Evolutionary conservation across 53 echinoderm and acorn worm genomes (phyloP).

Genomic region (Henricia sp.): DNA sequence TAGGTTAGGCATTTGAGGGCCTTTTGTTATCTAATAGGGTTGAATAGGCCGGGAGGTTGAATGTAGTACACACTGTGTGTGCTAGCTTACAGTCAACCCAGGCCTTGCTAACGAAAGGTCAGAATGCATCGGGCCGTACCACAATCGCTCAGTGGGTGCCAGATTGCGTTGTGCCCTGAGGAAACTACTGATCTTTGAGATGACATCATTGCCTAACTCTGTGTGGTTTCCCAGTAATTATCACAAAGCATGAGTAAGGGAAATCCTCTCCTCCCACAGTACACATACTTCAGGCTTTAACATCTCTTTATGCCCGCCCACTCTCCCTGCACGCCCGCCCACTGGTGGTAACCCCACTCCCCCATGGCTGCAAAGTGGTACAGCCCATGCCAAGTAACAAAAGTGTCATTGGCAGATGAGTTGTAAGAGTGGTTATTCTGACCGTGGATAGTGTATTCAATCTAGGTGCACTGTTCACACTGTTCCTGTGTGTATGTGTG

Average conservation of each 20-base stretch:
- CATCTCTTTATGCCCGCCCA: slow-evolving; percentile 67
- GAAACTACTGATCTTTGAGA: neutral
- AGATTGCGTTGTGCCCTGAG: neutral
- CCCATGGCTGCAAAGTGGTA: slow-evolving; percentile 46
- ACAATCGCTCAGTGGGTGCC: neutral
- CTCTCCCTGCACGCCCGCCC: neutral
- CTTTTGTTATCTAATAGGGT: slow-evolving; percentile 24
- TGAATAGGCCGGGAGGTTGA: slow-evolving; percentile 26
- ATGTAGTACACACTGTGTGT: slow-evolving; percentile 18
- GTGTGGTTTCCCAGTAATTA: neutral
- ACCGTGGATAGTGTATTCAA: slow-evolving; percentile 56
- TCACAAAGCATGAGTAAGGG: neutral
- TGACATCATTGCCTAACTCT: slow-evolving; percentile 21
- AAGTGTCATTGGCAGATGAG: slow-evolving; percentile 78
- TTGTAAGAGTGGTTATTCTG: slow-evolving; percentile 75
- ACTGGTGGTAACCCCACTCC: neutral
- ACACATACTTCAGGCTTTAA: neutral
- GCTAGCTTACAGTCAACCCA: neutral
- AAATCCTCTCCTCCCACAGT: neutral
- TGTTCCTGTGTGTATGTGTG: slow-evolving; percentile 6
- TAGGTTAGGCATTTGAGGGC: neutral
- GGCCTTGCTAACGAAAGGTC: slow-evolving; percentile 40
- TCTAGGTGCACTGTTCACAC: slow-evolving; percentile 25
- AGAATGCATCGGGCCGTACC: slow-evolving; percentile 46
- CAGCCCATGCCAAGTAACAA: slow-evolving; percentile 76